Evolutionary conservation across 2,888 invertebrate species (phyloP), one percentile per base, ranked within the genome.

Genomic region (Agapostemon virescens): DNA sequence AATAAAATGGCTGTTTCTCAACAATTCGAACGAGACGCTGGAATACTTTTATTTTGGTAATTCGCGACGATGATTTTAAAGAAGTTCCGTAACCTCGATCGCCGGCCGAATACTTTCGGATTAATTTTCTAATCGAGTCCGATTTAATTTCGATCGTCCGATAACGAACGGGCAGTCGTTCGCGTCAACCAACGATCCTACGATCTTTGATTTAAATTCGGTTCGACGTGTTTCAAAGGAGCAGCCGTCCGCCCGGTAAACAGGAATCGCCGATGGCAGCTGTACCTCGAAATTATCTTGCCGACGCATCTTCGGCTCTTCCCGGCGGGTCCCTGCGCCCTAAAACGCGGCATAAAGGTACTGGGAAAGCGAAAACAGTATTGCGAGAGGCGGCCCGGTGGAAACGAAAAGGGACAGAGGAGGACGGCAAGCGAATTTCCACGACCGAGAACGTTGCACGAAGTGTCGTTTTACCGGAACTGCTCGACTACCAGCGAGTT

Each of bases 381-480:
- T 58, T 45, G 71, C 72, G 49, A 63, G 61, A 67, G 42, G 20
- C 6, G 42, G n/a, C 30, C 49, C 13, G 52, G 33, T n/a, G 33
- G 42, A 40, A 15, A 58, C 67, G 49, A 63, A n/a, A n/a, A 26
- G 69, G 58, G 68, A 67, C 63, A 55, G n/a, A 23, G 58, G 58
- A 69, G 69, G 66, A 72, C 69, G 61, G 66, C 58, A 76, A 76
- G 83, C 83, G 82, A 84, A 85, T 89, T 72, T 84, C 66, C 69
- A 23, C 52, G 52, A 36, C 78, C 68, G 77, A 63, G 76, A 81
- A 85, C 79, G 79, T 70, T 64, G 66, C 83, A 33, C 72, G 64
- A 63, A 83, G 81, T 84, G 77, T 83, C 86, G 76, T 82, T 79
- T 74, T 70, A 84, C 77, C 82, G 79, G 79, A 70, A 78, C 74